Base-by-base conservation (phyloP, 2,888 invertebrate genomes). In the Dicranocentrus wangi region DNA sequence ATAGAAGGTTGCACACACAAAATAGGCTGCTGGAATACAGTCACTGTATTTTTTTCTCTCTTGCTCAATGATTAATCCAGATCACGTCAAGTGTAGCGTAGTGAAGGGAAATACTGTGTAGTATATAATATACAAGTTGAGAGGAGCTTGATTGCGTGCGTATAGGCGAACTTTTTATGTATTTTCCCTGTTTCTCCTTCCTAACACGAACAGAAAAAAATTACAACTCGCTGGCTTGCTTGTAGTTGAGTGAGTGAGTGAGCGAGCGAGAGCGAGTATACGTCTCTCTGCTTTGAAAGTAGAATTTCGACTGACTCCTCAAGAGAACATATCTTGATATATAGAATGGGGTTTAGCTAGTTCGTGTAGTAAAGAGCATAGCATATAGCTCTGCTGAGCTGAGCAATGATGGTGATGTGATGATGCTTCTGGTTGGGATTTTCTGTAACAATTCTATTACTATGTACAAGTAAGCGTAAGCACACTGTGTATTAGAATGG, bases 241-340 rank as follows among this genome's bases (percentile, higher is more conserved):
- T 60, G n/a, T 60, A 28, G 28, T 28, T 10, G 60, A 60, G 61
- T 28, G 3, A 21, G 61, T n/a, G 61, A 61, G 63, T 19, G 63
- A 63, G 63, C 42, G 63, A 63, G 63, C 63, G 32, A 10, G 32
- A 32, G 32, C 10, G 32, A 10, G 32, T 32, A 32, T 3, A 32
- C n/a, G n/a, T n/a, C n/a, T n/a, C n/a, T n/a, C n/a, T n/a, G n/a
- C n/a, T n/a, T n/a, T n/a, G n/a, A n/a, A n/a, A n/a, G n/a, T n/a
- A n/a, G n/a, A n/a, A n/a, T n/a, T n/a, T n/a, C n/a, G n/a, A n/a
- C n/a, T n/a, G n/a, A n/a, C n/a, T n/a, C n/a, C n/a, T n/a, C n/a
- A n/a, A n/a, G n/a, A n/a, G n/a, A n/a, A n/a, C n/a, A n/a, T n/a
- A n/a, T n/a, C n/a, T n/a, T n/a, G n/a, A n/a, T n/a, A n/a, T n/a